Evolutionary conservation across 23 tunicate genomes (phyloP).

Genomic region (Ascidia mentula): DNA sequence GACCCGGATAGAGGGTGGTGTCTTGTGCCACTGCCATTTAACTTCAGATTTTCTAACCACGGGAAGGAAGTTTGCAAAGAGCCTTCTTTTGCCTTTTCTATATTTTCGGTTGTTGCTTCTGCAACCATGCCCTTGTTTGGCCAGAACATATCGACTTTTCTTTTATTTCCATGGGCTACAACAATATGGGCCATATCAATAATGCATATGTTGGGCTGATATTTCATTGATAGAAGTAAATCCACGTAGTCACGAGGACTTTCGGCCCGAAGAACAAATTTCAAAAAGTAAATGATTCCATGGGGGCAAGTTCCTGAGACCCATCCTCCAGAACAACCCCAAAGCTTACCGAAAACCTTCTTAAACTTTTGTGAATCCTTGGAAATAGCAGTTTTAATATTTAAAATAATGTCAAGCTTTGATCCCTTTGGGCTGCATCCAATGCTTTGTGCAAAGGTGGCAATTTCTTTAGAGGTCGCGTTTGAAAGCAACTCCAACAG

Average conservation of each 20-base stretch:
- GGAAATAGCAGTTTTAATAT: not conserved
- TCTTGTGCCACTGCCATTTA: not conserved
- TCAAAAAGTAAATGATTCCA: not conserved
- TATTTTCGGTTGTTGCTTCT: not conserved
- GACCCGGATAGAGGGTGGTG: no score
- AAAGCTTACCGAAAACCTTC: not conserved
- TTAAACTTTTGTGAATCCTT: not conserved
- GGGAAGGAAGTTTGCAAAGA: not conserved
- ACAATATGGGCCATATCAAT: conserved; percentile 25
- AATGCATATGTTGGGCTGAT: conserved; percentile 15
- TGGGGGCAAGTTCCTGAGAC: not conserved
- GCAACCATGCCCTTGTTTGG: not conserved
- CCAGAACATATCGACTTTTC: not conserved
- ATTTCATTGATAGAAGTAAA: conserved; percentile 19
- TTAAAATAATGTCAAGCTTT: not conserved
- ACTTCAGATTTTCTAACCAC: not conserved
- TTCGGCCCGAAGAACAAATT: conserved; percentile 23
- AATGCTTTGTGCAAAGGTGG: conserved; percentile 3
- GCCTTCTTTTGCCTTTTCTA: not conserved
- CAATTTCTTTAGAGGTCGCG: not conserved
- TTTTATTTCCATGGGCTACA: conserved; percentile 11
- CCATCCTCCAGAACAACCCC: conserved; percentile 29
- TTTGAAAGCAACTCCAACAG: not conserved
- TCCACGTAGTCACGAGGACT: conserved; percentile 26
- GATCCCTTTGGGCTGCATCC: not conserved